Conservation (phyloP, 2,888 invertebrate genomes). For the Coleophora deauratella region DNA sequence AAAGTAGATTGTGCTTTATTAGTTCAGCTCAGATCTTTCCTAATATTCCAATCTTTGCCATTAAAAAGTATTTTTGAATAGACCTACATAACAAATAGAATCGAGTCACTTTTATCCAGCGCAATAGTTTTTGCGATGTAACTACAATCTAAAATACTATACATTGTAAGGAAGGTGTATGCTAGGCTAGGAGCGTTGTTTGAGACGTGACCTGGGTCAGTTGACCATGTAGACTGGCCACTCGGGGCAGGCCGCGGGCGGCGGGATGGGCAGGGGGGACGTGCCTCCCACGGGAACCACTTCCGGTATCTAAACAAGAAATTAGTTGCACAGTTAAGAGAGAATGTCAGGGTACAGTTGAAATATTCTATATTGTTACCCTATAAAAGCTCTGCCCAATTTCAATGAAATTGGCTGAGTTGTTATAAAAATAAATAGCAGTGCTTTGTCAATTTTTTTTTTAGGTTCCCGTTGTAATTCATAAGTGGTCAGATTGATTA, state of each 20-base stretch:
- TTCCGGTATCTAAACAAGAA: constrained; percentile 48
- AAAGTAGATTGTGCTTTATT: not conserved
- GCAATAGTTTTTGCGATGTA: not conserved
- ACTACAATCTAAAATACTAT: not conserved
- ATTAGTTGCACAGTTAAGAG: not conserved
- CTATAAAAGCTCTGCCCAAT: too few species aligned
- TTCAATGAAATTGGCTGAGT: too few species aligned
- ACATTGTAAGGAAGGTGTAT: too few species aligned
- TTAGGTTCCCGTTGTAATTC: too few species aligned
- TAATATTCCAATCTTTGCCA: not conserved
- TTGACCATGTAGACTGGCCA: constrained; percentile 70
- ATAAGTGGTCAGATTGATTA: too few species aligned
- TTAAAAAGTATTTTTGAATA: not conserved
- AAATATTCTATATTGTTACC: too few species aligned
- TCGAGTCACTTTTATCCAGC: not conserved
- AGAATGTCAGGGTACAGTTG: too few species aligned
- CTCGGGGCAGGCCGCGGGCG: constrained; percentile 60
- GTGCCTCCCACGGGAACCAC: constrained; percentile 62
- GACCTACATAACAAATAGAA: not conserved
- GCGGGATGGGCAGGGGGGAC: constrained; percentile 58
- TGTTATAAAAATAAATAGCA: too few species aligned
- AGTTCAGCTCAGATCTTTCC: too few species aligned
- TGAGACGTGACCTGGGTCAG: constrained; percentile 20
- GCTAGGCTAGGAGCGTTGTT: not conserved
- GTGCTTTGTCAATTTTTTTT: too few species aligned